phyloP scores from a whole-genome alignment of 1,140 invertebrate genomes.

The Plutomurus gul region DNA sequence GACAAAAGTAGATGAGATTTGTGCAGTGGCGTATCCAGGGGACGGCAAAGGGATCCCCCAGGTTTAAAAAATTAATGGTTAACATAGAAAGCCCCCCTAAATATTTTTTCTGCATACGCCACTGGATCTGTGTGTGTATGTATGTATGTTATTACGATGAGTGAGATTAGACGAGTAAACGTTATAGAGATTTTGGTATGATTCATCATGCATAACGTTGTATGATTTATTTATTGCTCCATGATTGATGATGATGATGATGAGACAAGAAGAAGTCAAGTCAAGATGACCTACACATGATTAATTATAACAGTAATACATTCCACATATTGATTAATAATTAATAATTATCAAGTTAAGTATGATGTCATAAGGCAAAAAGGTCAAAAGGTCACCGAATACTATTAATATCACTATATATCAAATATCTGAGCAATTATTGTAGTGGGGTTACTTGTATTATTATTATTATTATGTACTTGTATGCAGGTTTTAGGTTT shows the following conservation, averaged over 20 bases:
- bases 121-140: no score
- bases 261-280: constrained; percentile 28
- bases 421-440: constrained; percentile 30
- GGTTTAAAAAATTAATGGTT: no score
- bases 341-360: neutral
- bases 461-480: neutral
- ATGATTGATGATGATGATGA: neutral
- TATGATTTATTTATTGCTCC: constrained; percentile 21
- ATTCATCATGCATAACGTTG: neutral
- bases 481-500: neutral
- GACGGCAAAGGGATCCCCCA: no score
- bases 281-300: constrained; percentile 18
- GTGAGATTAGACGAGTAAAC: no score
- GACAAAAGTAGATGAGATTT: no score
- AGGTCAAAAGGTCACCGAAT: constrained; percentile 32
- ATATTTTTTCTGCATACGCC: no score
- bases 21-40: no score
- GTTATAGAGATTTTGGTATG: no score
- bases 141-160: no score
- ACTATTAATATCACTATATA: constrained; percentile 6
- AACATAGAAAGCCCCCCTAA: no score
- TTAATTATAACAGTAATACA: neutral
- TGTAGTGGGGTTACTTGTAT: neutral
- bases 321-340: neutral
- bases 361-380: constrained; percentile 2